Conservation (phyloP, 2,888 invertebrate genomes). For the Magallana nippona region DNA sequence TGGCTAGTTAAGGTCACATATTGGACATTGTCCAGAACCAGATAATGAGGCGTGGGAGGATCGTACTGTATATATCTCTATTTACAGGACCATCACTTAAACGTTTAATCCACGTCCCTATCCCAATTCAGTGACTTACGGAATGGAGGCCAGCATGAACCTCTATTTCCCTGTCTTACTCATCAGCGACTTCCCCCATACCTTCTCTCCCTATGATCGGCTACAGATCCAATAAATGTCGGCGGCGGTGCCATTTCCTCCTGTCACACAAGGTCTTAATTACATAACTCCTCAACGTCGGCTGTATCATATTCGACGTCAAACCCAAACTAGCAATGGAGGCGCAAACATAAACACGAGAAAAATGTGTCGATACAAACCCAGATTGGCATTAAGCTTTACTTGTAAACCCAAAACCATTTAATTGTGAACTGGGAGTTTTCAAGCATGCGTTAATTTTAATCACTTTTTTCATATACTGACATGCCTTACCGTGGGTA, state of each 20-base stretch:
- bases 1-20: too few species aligned
- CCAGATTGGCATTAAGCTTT: neutral
- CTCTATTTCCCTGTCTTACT: neutral
- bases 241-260: neutral
- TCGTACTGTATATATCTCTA: too few species aligned
- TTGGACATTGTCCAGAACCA: too few species aligned
- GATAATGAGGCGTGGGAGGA: too few species aligned
- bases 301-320: neutral
- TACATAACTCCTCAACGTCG: constrained; percentile 15
- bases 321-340: neutral
- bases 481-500: neutral
- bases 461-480: constrained; percentile 23
- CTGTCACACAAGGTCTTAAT: constrained; percentile 1
- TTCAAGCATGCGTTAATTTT: constrained; percentile 30
- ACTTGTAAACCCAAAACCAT: constrained; percentile 14
- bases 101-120: too few species aligned
- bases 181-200: neutral
- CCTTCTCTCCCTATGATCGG: neutral
- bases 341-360: neutral
- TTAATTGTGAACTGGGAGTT: constrained; percentile 27
- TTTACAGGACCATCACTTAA: too few species aligned
- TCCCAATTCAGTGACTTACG: neutral
- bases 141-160: neutral
- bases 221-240: neutral
- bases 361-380: constrained; percentile 16